phyloP scores from a whole-genome alignment of 1,140 invertebrate species.

The Leptonema lineaticorne region DNA sequence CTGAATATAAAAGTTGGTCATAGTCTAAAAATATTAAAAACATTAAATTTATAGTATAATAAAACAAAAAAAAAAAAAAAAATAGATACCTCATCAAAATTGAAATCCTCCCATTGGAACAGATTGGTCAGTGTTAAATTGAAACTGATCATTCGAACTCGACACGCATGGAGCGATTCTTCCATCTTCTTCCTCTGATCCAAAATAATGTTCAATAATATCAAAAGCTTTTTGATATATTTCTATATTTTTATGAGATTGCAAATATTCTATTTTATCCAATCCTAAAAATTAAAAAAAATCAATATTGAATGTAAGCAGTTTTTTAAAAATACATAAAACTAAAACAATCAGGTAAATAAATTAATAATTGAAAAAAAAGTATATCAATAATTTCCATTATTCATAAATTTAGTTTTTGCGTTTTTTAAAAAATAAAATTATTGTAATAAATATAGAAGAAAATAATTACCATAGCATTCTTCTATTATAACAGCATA shows the following conservation, averaged over 20 bases:
- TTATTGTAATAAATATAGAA: neutral
- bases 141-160: slow-evolving; percentile 73
- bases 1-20: neutral
- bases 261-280: slow-evolving; percentile 96
- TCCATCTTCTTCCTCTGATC: slow-evolving; percentile 83
- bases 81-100: slow-evolving; percentile 60
- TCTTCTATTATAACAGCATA: slow-evolving; percentile 93
- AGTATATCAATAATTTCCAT: too few relatives aligned
- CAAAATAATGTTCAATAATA: slow-evolving; percentile 95
- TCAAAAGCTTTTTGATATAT: slow-evolving; percentile 96
- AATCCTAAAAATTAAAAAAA: slow-evolving; percentile 67
- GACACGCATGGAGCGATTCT: slow-evolving; percentile 79
- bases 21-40: neutral
- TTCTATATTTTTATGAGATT: slow-evolving; percentile 94
- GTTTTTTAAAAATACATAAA: neutral
- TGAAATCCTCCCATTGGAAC: slow-evolving; percentile 77
- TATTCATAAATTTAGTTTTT: too few relatives aligned
- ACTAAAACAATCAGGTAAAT: neutral
- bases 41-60: neutral
- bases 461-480: slow-evolving; percentile 79
- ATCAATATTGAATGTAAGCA: neutral
- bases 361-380: neutral
- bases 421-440: too few relatives aligned
- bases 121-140: slow-evolving; percentile 71
- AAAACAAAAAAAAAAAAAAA: neutral